Evolutionary conservation across 2,888 invertebrate species (phyloP), one percentile per base, ranked within the genome.

Genomic region (Drosophila pseudotalamancana): DNA sequence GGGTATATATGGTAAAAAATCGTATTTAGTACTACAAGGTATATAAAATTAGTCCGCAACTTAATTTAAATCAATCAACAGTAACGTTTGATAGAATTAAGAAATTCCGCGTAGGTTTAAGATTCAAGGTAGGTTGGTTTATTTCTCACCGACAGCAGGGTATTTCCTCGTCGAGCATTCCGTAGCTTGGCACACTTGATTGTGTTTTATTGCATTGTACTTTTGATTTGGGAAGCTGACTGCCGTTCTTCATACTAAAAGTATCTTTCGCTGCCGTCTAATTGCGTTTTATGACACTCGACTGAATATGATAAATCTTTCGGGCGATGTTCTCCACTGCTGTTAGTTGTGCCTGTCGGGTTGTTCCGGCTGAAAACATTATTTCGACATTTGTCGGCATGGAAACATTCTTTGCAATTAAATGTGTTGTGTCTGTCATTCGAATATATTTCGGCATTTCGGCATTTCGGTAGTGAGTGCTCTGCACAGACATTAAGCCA

Each of bases 241-340:
- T 79, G 83, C 50, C 64, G 71, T 57, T 21, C 56, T 53, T 63
- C n/a, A n/a, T n/a, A n/a, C n/a, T n/a, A n/a, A n/a, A 45, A 62
- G 83, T 81, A 77, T 81, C 65, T 76, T 67, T 62, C 66, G 73
- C 63, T 61, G 56, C 48, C 50, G 75, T 71, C 80, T 83, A 83
- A 83, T 83, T 83, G 76, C 83, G 85, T 83, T 81, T 85, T 82
- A 82, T 83, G 83, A 85, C 83, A 83, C 77, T 82, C 71, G 73
- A 73, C 56, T 73, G 81, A 84, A 81, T 84, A 84, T 81, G 84
- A 81, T 81, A 81, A 84, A 81, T 81, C 81, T 84, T 71, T 59
- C 39, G 54, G n/a, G n/a, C n/a, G n/a, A n/a, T 57, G 60, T 68
- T 45, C 23, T 51, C 27, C 29, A 37, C 12, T 27, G n/a, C 34